Conservation (phyloP, 2,113 vertebrate species). For the Erpornis zantholeuca region DNA sequence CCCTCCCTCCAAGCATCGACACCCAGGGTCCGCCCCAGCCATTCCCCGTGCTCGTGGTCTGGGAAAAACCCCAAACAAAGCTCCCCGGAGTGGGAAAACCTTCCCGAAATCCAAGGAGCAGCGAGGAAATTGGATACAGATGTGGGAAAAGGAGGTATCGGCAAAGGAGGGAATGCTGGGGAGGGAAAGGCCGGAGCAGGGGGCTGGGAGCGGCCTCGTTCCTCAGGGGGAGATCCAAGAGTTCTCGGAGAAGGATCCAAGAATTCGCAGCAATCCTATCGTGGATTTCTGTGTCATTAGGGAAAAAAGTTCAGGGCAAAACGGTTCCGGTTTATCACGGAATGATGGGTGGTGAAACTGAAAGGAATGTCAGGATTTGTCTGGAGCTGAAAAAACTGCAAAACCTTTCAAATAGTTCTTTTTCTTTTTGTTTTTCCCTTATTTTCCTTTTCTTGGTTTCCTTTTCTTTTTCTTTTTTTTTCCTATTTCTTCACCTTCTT, state of each 20-base stretch:
- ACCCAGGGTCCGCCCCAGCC: neutral
- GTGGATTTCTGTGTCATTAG: rapidly evolving
- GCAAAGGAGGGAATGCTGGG: neutral
- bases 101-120: neutral
- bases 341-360: rapidly evolving
- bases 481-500: too few relatives aligned
- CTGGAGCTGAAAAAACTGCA: neutral
- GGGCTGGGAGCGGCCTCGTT: neutral
- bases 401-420: neutral
- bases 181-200: neutral
- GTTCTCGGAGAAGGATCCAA: rapidly evolving
- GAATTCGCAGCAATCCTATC: rapidly evolving
- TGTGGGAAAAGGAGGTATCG: neutral
- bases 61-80: neutral
- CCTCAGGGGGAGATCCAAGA: neutral
- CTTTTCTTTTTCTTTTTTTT: too few relatives aligned
- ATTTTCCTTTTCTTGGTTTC: neutral
- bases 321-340: rapidly evolving
- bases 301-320: rapidly evolving
- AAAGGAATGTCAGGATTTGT: neutral
- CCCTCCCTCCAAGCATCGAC: rapidly evolving
- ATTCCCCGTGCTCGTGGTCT: rapidly evolving
- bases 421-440: rapidly evolving
- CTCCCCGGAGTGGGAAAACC: neutral
- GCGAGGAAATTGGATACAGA: neutral